phyloP scores from a whole-genome alignment of 2,888 invertebrate species.

The Tenthredo notha region DNA sequence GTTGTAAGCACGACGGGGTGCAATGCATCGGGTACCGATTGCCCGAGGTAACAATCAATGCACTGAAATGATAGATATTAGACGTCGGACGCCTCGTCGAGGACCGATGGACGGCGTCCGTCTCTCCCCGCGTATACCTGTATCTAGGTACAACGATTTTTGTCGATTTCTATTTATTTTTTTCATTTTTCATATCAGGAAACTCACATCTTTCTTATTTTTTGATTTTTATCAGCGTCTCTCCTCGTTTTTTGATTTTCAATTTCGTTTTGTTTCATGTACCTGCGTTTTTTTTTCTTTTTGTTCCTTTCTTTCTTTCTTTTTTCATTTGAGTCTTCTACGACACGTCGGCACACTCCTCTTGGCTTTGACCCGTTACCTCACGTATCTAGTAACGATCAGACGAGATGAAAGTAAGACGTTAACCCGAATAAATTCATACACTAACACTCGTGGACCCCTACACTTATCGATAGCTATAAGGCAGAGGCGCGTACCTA shows the following conservation, averaged over 20 bases:
- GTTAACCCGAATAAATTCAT: slow-evolving; percentile 14
- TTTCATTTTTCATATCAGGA: no score
- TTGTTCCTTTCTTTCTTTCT: background rate
- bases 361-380: background rate
- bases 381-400: background rate
- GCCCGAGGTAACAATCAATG: slow-evolving; percentile 43
- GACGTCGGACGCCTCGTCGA: slow-evolving; percentile 26
- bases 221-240: background rate
- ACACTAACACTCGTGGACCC: background rate
- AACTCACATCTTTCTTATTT: background rate
- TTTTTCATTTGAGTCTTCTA: background rate
- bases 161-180: background rate
- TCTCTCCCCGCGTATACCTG: background rate
- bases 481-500: background rate
- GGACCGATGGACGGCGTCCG: slow-evolving; percentile 12
- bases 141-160: background rate
- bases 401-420: slow-evolving; percentile 1
- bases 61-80: slow-evolving; percentile 47
- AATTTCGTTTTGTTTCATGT: background rate
- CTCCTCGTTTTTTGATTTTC: background rate
- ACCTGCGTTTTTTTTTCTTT: no score
- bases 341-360: background rate
- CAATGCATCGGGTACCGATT: slow-evolving; percentile 34
- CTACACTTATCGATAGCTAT: background rate
- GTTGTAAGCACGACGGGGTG: slow-evolving; percentile 37